These are phyloP conservation scores for Chymomyza amoena DNA, from an alignment of 2,888 invertebrate genomes.

Conservation along the genomic window DNA sequence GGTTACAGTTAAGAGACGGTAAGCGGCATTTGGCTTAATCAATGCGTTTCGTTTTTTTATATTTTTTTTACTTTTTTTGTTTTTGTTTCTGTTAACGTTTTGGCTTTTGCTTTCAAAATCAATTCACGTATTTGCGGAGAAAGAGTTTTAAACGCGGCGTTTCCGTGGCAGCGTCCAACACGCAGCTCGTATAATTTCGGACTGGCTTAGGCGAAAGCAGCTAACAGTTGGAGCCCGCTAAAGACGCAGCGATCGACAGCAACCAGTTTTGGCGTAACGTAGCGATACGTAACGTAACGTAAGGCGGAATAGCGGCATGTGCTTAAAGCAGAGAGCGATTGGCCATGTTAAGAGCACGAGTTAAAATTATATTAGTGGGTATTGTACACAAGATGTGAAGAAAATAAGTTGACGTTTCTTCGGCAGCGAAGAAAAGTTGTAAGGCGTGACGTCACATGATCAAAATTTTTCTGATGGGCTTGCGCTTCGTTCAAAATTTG, in stretches of 20 bases:
- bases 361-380: not conserved
- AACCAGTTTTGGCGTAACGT: slow-evolving; percentile 50
- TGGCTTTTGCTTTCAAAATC: slow-evolving; percentile 9
- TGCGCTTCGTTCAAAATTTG: no score
- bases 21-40: slow-evolving; percentile 42
- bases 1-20: not conserved
- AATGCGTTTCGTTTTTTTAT: slow-evolving; percentile 17
- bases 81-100: slow-evolving; percentile 13
- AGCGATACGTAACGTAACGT: not conserved
- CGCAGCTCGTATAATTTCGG: slow-evolving; percentile 55
- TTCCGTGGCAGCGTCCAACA: slow-evolving; percentile 51
- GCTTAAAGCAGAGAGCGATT: slow-evolving; percentile 10
- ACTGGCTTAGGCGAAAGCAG: slow-evolving; percentile 66
- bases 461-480: no score
- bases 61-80: not conserved
- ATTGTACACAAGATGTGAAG: no score
- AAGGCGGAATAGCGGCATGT: not conserved
- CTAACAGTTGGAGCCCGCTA: not conserved
- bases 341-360: slow-evolving; percentile 17
- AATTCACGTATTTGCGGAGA: not conserved
- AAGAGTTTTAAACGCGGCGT: not conserved
- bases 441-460: no score
- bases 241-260: slow-evolving; percentile 39
- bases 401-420: no score
- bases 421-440: no score